Percentiles rank a stretch among this genome's conserved stretches.
Evolutionary conservation across 2,113 vertebrate genomes (phyloP).

Genomic region (Aptenodytes patagonicus): DNA sequence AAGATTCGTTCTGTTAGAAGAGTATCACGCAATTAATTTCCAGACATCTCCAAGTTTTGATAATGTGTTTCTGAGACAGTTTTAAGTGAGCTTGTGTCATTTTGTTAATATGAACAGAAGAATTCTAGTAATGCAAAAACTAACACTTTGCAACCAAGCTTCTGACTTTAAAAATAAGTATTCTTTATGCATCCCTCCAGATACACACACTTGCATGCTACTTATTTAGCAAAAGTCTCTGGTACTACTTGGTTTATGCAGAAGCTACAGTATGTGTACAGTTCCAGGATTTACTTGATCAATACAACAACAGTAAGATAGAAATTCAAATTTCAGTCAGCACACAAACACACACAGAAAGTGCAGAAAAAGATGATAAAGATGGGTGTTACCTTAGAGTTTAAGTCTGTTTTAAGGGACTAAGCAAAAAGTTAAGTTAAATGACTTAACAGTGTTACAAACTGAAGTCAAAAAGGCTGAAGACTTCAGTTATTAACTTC

Average conservation of each 20-base stretch:
- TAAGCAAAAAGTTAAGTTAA: background rate
- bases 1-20: background rate
- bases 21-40: background rate
- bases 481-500: background rate
- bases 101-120: background rate
- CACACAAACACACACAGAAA: background rate
- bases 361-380: background rate
- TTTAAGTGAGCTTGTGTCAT: background rate
- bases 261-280: background rate
- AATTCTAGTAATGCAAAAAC: background rate
- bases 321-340: background rate
- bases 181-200: background rate
- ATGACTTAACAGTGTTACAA: background rate
- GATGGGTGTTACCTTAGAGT: background rate
- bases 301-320: background rate
- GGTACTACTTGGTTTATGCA: background rate
- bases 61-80: background rate
- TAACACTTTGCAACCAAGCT: background rate
- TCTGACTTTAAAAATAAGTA: background rate
- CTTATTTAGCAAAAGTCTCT: background rate
- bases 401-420: background rate
- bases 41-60: background rate
- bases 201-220: background rate
- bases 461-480: background rate
- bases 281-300: background rate